Conservation (phyloP, 2,888 invertebrate species). For the Leptinotarsa tumamoca region DNA sequence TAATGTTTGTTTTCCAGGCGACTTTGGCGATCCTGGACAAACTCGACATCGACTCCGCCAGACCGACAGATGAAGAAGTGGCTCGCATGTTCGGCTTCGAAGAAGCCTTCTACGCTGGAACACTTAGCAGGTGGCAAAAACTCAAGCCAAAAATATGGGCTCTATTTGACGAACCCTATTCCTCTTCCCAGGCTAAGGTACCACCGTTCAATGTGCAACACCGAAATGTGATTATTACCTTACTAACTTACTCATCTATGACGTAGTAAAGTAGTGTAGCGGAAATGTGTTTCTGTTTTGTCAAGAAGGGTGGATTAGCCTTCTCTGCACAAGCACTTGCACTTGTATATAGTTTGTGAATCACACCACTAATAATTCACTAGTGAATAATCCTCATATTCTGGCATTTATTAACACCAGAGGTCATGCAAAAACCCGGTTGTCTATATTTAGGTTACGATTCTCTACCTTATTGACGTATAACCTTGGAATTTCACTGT, state of each 20-base stretch:
- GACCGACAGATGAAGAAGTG: conserved; percentile 92
- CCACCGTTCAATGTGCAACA: conserved; percentile 81
- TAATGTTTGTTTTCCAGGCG: conserved; percentile 71
- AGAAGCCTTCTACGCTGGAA: conserved; percentile 84
- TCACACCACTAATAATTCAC: neutral
- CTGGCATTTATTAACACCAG: too few relatives aligned
- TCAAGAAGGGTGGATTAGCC: neutral
- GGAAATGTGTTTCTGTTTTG: neutral
- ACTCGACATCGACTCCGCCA: conserved; percentile 93
- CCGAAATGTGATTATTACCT: conserved; percentile 62
- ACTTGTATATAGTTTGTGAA: neutral
- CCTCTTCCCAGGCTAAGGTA: conserved; percentile 92
- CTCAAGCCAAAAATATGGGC: conserved; percentile 95
- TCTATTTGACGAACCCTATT: conserved; percentile 96
- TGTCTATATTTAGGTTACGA: too few relatives aligned
- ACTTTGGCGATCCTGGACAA: conserved; percentile 96
- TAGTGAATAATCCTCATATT: too few relatives aligned
- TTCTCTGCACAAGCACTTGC: neutral
- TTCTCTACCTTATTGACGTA: too few relatives aligned
- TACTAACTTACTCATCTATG: conserved; percentile 50
- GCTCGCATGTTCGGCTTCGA: conserved; percentile 93
- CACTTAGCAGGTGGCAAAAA: conserved; percentile 88
- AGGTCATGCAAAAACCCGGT: too few relatives aligned
- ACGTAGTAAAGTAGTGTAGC: conserved; percentile 19
- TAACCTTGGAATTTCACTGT: too few relatives aligned